Conservation (phyloP, 2,113 vertebrate species). For the Neolamprologus caudopunctatus region DNA sequence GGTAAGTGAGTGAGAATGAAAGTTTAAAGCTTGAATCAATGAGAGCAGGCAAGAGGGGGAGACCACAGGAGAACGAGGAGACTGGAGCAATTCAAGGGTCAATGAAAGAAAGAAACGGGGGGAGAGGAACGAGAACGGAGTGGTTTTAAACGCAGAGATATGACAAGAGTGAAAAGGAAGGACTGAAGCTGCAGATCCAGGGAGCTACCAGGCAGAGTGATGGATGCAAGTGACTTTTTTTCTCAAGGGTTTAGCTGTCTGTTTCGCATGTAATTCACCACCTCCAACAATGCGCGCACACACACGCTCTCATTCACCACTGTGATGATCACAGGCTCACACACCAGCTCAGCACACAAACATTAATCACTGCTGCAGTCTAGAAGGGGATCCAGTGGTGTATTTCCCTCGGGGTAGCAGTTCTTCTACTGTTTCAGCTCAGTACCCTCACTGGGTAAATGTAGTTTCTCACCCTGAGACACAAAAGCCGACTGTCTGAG, state of each 20-base stretch:
- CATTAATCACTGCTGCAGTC: constrained; percentile 26
- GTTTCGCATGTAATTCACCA: neutral
- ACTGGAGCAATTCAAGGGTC: neutral
- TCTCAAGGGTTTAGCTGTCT: neutral
- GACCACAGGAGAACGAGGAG: neutral
- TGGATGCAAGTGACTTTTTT: neutral
- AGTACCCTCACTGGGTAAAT: constrained; percentile 4
- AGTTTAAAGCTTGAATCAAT: constrained; percentile 22
- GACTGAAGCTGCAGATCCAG: neutral
- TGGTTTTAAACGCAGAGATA: neutral
- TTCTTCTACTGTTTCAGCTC: constrained; percentile 10
- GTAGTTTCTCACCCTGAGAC: neutral
- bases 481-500: neutral
- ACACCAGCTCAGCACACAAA: neutral
- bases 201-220: neutral
- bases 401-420: constrained; percentile 23
- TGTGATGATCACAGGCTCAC: neutral
- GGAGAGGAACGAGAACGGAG: neutral
- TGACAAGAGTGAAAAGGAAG: neutral
- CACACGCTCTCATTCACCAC: neutral
- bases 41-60: neutral
- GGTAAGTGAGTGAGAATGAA: constrained; percentile 15
- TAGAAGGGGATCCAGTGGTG: neutral
- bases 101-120: neutral
- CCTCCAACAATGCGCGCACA: neutral